phyloP scores from a whole-genome alignment of 2,113 vertebrate genomes.

The Eclectus roratus region DNA sequence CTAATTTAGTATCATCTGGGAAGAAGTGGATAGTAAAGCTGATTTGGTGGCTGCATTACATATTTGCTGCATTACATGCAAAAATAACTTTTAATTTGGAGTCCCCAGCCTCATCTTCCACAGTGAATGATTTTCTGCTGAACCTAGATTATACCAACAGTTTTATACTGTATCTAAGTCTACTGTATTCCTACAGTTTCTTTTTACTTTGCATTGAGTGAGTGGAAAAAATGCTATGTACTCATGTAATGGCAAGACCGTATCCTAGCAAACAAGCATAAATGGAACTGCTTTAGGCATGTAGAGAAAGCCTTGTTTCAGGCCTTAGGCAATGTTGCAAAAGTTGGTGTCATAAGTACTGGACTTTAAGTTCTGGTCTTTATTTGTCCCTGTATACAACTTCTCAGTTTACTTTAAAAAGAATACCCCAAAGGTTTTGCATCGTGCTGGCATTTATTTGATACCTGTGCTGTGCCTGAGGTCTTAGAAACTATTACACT shows the following conservation, averaged over 20 bases:
- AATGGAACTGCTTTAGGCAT: neutral
- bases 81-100: neutral
- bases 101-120: neutral
- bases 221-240: neutral
- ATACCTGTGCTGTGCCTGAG: neutral
- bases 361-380: neutral
- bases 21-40: neutral
- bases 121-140: neutral
- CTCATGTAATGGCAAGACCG: neutral
- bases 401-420: neutral
- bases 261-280: neutral
- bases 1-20: neutral
- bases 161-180: neutral
- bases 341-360: neutral
- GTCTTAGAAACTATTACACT: neutral
- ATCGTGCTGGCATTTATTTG: neutral
- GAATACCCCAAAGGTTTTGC: neutral
- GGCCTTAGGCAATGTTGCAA: neutral
- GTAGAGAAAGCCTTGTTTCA: neutral
- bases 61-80: neutral
- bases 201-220: neutral
- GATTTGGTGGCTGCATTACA: neutral
- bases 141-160: neutral
- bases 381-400: neutral
- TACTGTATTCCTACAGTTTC: neutral